A percentile compares a stretch with the other conserved stretches of the same genome.
phyloP scores from a whole-genome alignment of 2,797 vertebrate species.

The Cynodonichthys magdalenae region DNA sequence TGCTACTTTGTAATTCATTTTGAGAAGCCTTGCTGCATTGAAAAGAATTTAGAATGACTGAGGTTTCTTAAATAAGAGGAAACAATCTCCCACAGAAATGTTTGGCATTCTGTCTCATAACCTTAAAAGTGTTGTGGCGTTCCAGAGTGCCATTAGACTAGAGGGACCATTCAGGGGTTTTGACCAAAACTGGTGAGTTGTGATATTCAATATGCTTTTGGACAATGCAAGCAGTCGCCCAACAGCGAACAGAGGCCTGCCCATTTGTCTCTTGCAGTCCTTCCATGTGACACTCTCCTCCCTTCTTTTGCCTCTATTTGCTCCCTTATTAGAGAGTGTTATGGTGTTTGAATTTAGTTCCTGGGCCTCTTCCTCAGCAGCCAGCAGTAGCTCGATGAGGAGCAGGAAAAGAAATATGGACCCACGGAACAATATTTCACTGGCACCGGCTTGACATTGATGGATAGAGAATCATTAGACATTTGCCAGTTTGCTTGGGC shows the following conservation, averaged over 20 bases:
- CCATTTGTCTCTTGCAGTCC: constrained; percentile 64
- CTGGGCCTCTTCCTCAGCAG: constrained; percentile 50
- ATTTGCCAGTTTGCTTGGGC: constrained; percentile 80
- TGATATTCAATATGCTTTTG: constrained; percentile 9
- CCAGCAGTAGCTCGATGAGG: constrained; percentile 49
- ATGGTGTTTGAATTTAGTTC: constrained; percentile 73
- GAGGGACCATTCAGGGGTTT: constrained; percentile 24
- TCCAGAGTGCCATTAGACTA: constrained; percentile 15
- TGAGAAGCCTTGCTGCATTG: constrained; percentile 51
- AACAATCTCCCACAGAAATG: constrained; percentile 41
- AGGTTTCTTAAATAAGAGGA: constrained; percentile 49
- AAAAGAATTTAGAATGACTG: constrained; percentile 52
- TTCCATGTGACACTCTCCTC: constrained; percentile 53
- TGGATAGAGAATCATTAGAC: constrained; percentile 84
- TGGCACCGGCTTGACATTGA: constrained; percentile 75
- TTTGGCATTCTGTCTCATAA: constrained; percentile 33
- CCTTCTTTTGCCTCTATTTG: constrained; percentile 66
- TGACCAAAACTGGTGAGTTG: constrained; percentile 4
- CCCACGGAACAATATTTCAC: constrained; percentile 74
- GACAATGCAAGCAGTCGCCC: constrained; percentile 33
- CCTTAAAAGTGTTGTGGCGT: constrained; percentile 17
- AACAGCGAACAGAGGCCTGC: constrained; percentile 40
- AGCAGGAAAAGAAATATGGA: constrained; percentile 63
- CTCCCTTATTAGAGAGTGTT: constrained; percentile 72
- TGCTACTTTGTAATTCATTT: constrained; percentile 72